Evolutionary conservation across 2,113 vertebrate species (phyloP), one percentile per base, ranked within the genome.

Genomic region (Malurus elegans): DNA sequence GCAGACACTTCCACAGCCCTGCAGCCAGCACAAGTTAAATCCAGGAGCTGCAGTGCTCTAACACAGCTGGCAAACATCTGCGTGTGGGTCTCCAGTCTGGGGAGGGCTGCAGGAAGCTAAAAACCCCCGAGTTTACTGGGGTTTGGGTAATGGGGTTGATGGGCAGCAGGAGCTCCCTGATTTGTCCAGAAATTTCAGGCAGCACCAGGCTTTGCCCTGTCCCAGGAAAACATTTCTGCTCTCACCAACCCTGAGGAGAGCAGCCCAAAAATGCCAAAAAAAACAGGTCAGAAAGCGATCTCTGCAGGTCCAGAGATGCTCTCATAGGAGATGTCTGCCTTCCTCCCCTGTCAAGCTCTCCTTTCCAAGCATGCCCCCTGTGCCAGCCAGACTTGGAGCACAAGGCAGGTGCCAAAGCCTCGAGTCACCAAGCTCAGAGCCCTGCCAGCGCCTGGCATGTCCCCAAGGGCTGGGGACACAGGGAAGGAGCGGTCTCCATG

Each of bases 41-140:
- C 3, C 2, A 6, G 47, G 54, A 57, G 54, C 83, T 42, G 23
- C 0, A 23, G 21, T 32, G 54, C 31, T 56, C 23, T 18, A 62
- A 26, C 48, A 9, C 47, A 60, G 58, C 67, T 69, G 58, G n/a
- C 20, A 58, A 62, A 67, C 9, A 29, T 4, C 2, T 14, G 44
- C 0, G 4, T 28, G 36, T 9, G 19, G 10, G 5, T 23, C 32
- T 65, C 36, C 26, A 15, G 28, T 8, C 42, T n/a, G 8, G 1
- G 12, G 47, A 82, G 45, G 40, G 44, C 45, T 28, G 18, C 1
- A 29, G 40, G 36, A 13, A 53, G 16, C 26, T 64, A 2, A 17
- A 70, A 31, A 6, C 14, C 26, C 32, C 34, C 0, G 1, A 14
- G 18, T 48, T 80, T 54, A 8, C 9, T 16, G 4, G 15, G 14